A percentile compares a stretch with the other conserved stretches of the same genome.
These are phyloP conservation scores for Thymelicus sylvestris DNA, from an alignment of 2,888 invertebrate genomes.

Conservation along the genomic window DNA sequence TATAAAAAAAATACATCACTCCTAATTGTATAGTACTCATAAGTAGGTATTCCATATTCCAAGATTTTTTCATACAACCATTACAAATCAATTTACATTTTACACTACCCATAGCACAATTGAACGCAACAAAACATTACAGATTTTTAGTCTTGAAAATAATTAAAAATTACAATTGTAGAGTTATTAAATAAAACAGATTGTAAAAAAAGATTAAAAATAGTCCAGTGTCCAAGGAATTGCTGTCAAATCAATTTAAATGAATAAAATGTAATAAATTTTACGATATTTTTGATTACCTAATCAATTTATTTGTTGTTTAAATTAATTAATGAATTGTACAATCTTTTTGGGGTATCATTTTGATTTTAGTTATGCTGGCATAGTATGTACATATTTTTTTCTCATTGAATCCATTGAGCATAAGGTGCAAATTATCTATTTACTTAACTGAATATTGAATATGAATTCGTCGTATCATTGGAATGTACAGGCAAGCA, in stretches of 20 bases:
- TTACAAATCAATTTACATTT: not conserved
- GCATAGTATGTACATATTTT: too few relatives aligned
- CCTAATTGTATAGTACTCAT: too few relatives aligned
- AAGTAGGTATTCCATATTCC: not conserved
- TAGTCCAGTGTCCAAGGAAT: slow-evolving; percentile 1
- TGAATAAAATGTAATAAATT: not conserved
- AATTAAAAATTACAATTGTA: not conserved
- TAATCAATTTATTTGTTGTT: not conserved
- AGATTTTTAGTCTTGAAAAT: not conserved
- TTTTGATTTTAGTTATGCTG: too few relatives aligned
- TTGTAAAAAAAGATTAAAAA: not conserved
- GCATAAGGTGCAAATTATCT: too few relatives aligned
- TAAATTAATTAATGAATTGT: not conserved
- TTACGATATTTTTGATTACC: not conserved
- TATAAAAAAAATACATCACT: too few relatives aligned
- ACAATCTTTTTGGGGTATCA: too few relatives aligned
- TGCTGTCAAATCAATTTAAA: not conserved
- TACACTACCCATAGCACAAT: not conserved
- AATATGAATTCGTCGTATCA: too few relatives aligned
- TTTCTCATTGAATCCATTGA: too few relatives aligned
- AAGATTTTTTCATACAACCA: not conserved
- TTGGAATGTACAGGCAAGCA: too few relatives aligned
- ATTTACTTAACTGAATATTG: too few relatives aligned
- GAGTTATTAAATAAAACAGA: not conserved
- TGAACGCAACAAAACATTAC: too few relatives aligned